phyloP scores from a whole-genome alignment of 2,113 vertebrate species.

The Triplophysa rosa region DNA sequence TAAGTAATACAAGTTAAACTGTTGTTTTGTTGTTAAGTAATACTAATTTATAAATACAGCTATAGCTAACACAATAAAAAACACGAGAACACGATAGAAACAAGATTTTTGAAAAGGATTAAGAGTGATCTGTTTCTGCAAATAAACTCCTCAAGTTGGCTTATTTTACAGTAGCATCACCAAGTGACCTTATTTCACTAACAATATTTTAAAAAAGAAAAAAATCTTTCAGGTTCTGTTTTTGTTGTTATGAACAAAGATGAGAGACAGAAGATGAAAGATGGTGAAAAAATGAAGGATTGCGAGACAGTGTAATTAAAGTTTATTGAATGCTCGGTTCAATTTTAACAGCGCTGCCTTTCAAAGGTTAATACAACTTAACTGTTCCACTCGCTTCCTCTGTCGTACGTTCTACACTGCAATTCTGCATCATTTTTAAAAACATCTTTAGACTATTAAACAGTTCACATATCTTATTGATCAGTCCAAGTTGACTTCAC shows the following conservation, averaged over 20 bases:
- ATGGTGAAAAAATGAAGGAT: background rate
- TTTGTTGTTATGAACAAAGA: background rate
- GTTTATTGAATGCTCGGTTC: background rate
- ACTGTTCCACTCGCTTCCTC: background rate
- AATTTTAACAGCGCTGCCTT: background rate
- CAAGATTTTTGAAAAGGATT: no score
- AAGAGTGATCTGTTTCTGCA: no score
- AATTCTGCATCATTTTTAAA: conserved; percentile 8
- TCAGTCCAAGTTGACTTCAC: background rate
- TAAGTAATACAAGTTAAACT: no score
- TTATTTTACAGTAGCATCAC: no score
- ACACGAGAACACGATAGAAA: no score
- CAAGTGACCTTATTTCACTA: no score
- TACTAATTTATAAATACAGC: no score
- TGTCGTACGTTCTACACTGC: background rate
- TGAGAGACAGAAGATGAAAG: background rate
- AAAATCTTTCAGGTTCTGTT: no score
- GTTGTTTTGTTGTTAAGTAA: no score
- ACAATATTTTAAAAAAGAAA: no score
- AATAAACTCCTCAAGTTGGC: no score
- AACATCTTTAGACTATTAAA: background rate
- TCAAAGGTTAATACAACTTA: background rate
- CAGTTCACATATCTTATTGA: background rate
- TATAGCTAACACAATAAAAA: no score
- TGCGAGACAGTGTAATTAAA: background rate